These are phyloP conservation scores for Tinamus major DNA, from an alignment of 2,797 vertebrate species.

Conservation along the genomic window DNA sequence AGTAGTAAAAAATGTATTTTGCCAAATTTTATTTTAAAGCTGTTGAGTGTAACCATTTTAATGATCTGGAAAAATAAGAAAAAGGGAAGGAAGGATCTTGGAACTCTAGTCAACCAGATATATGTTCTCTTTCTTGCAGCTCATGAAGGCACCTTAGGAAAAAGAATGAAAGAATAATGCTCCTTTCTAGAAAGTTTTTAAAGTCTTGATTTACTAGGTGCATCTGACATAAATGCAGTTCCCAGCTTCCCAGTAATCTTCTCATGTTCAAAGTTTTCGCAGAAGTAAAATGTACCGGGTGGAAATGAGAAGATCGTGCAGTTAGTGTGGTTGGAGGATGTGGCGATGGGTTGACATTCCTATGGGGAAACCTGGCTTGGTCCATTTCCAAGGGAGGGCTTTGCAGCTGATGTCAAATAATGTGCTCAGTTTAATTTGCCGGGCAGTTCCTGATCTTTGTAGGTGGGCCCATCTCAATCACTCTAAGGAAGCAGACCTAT, in stretches of 20 bases:
- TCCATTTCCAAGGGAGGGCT: conserved; percentile 9
- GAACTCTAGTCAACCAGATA: conserved; percentile 9
- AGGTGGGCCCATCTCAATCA: conserved; percentile 51
- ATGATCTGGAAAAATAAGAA: not conserved
- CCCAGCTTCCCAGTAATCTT: conserved; percentile 23
- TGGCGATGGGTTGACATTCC: not conserved
- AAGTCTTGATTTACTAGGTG: conserved; percentile 44
- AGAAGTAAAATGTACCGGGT: not conserved
- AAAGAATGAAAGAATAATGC: not conserved
- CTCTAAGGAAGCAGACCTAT: not conserved
- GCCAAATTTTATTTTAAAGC: conserved; percentile 68
- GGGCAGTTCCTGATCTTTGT: not conserved
- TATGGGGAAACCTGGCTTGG: conserved; percentile 46
- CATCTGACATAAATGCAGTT: conserved; percentile 39
- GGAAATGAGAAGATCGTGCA: conserved; percentile 14
- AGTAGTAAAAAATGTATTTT: conserved; percentile 56
- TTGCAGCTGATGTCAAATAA: not conserved
- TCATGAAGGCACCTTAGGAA: not conserved
- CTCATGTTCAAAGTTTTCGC: conserved; percentile 5
- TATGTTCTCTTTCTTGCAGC: not conserved
- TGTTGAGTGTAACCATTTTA: conserved; percentile 37
- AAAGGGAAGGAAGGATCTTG: not conserved
- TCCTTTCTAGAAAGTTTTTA: conserved; percentile 35
- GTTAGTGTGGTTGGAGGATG: not conserved
- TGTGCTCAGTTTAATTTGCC: not conserved